These are phyloP conservation scores for Gymnosoma rotundatum DNA, from an alignment of 2,888 invertebrate genomes.

Conservation along the genomic window DNA sequence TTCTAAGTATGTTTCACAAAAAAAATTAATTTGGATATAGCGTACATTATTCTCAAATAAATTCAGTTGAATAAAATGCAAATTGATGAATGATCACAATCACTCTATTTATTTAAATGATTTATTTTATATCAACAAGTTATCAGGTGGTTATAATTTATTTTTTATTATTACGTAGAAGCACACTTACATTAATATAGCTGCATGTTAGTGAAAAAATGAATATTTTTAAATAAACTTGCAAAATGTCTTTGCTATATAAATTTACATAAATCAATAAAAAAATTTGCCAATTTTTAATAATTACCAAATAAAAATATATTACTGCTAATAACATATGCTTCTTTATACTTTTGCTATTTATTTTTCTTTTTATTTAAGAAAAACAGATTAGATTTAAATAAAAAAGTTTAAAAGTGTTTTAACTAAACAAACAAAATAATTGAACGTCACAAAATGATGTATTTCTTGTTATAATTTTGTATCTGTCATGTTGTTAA, in stretches of 20 bases:
- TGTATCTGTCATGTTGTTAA: background rate
- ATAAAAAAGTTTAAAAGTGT: background rate
- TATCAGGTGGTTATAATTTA: conserved; percentile 11
- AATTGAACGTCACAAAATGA: conserved; percentile 73
- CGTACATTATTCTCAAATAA: background rate
- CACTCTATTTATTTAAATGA: too few relatives aligned
- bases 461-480: conserved; percentile 38
- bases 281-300: conserved; percentile 12
- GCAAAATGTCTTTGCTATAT: background rate
- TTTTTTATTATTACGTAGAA: conserved; percentile 37
- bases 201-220: background rate
- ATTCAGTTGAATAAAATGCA: background rate
- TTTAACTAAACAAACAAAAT: background rate
- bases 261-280: conserved; percentile 2
- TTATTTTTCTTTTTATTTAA: too few relatives aligned
- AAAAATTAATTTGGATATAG: background rate
- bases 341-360: too few relatives aligned
- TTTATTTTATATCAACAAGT: too few relatives aligned
- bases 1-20: background rate
- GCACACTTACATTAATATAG: background rate
- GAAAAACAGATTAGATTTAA: too few relatives aligned
- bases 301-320: conserved; percentile 24
- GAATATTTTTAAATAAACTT: conserved; percentile 1
- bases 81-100: background rate
- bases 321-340: too few relatives aligned